These are phyloP conservation scores for Rhadinocentrus ornatus DNA, from an alignment of 2,797 vertebrate species.

Conservation along the genomic window DNA sequence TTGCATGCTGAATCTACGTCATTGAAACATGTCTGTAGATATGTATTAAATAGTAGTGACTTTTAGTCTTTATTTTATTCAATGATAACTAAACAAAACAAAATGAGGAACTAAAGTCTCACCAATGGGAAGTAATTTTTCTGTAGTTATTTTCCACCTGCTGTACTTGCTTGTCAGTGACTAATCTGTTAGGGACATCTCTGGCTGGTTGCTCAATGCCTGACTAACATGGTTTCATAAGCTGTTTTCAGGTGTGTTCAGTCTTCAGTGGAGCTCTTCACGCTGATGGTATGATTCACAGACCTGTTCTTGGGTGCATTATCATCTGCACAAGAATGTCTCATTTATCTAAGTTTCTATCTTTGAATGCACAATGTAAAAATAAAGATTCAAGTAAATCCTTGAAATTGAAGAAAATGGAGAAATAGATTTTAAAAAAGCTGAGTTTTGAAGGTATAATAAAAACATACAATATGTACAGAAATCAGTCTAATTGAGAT, in stretches of 20 bases:
- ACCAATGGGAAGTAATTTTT: neutral
- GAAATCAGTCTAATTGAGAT: slow-evolving; percentile 1
- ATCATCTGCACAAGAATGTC: slow-evolving; percentile 48
- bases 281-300: slow-evolving; percentile 50
- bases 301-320: slow-evolving; percentile 17
- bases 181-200: neutral
- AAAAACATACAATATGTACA: neutral
- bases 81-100: neutral
- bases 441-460: neutral
- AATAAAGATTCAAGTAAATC: neutral
- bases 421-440: slow-evolving; percentile 2
- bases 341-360: slow-evolving; percentile 25
- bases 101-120: neutral
- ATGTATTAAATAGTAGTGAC: neutral
- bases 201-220: slow-evolving; percentile 1
- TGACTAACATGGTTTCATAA: slow-evolving; percentile 33
- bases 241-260: slow-evolving; percentile 38
- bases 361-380: slow-evolving; percentile 19
- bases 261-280: slow-evolving; percentile 50
- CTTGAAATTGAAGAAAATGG: neutral
- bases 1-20: too few species aligned
- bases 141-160: neutral
- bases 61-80: neutral
- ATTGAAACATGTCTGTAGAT: too few species aligned
- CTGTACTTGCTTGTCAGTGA: neutral